phyloP scores from a whole-genome alignment of 2,797 vertebrate genomes.

The Discoglossus pictus region DNA sequence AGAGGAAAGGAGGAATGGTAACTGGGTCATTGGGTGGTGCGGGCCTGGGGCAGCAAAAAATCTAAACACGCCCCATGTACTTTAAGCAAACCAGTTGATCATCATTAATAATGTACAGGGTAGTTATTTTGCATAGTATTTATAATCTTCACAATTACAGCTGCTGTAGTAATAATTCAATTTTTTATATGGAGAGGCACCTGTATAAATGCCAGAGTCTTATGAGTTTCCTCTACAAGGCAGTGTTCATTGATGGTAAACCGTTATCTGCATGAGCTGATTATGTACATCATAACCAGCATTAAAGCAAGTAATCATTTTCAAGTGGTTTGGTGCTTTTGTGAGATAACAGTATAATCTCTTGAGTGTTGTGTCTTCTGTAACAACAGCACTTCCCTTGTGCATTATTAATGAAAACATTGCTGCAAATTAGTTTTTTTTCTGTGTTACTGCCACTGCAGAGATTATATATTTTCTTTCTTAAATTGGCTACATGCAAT shows the following conservation, averaged over 20 bases:
- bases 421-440: slow-evolving; percentile 22
- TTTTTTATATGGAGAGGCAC: slow-evolving; percentile 6
- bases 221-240: slow-evolving; percentile 5
- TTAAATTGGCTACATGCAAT: not conserved
- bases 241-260: slow-evolving; percentile 24
- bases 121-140: not conserved
- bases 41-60: too few relatives aligned
- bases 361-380: slow-evolving; percentile 31
- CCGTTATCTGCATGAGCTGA: slow-evolving; percentile 38
- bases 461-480: not conserved
- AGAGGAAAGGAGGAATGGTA: too few relatives aligned
- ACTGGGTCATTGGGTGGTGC: too few relatives aligned
- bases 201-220: not conserved
- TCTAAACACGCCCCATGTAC: not conserved
- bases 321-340: slow-evolving; percentile 38
- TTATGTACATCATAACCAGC: slow-evolving; percentile 40
- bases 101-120: not conserved
- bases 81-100: not conserved
- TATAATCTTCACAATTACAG: slow-evolving; percentile 1
- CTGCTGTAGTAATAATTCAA: not conserved
- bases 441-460: not conserved
- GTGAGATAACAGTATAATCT: slow-evolving; percentile 45
- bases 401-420: slow-evolving; percentile 45
- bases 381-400: slow-evolving; percentile 29
- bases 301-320: slow-evolving; percentile 34